Evolutionary conservation across 2,113 vertebrate genomes (phyloP), one percentile per base, ranked within the genome.

Genomic region (Centropus unirufus): DNA sequence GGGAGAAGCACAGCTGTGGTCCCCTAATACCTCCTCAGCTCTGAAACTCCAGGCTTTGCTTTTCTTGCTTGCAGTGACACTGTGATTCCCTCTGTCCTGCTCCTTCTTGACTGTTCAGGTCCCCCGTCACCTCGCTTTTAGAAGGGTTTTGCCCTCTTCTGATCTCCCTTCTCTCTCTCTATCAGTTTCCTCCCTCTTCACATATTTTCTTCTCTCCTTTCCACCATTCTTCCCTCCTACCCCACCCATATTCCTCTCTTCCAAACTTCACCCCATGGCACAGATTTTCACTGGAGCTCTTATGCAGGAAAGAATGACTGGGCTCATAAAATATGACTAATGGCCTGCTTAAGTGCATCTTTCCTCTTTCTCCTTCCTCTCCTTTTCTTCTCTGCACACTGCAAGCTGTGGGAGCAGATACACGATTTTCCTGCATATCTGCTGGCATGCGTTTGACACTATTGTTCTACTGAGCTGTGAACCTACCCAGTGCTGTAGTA

Each of bases 401-500:
- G 55, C 26, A 40, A 62, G 51, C 47, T 55, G 73, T 52, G 80
- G 79, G 72, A 66, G 42, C 69, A 95, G 89, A 92, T 49, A 64
- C 3, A 13, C 26, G 15, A 87, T 84, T 94, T 90, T 34, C 62
- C 81, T 7, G 23, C 58, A 3, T 57, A 73, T 93, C 91, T 91
- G 83, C 78, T 91, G 77, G 57, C 58, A 75, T 36, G 17, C 44
- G 13, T 14, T 55, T 36, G 64, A 20, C n/a, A 0, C 64, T 57
- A n/a, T 58, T 92, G 57, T 82, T 72, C 49, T 73, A 13, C 66
- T 29, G 51, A 89, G 77, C 92, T 91, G 24, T n/a, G 80, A 92
- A 67, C 73, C n/a, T 93, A 62, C 81, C 54, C 80, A 9, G 52
- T 0, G 76, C 73, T 68, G 58, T 58, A 85, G 83, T 77, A 95